Conservation (phyloP, 2,888 invertebrate species). For the Hydrotaea cyrtoneurina region DNA sequence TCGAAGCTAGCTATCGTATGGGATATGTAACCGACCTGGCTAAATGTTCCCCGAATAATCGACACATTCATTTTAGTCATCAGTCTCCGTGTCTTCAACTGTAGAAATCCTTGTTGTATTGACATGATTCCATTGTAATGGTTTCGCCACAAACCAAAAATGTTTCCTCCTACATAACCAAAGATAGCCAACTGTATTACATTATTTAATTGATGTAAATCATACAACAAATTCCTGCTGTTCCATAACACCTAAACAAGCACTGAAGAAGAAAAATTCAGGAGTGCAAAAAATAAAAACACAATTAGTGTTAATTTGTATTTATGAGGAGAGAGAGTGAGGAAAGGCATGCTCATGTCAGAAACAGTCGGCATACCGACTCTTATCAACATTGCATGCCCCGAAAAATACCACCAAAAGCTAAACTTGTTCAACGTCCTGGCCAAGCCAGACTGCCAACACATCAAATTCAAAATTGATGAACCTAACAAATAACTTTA, state of each 20-base stretch:
- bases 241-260: neutral
- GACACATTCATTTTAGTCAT: no score
- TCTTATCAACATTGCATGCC: slow-evolving; percentile 5
- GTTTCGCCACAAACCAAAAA: neutral
- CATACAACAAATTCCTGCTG: neutral
- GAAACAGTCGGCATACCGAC: neutral
- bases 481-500: neutral
- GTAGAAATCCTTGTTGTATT: no score
- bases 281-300: neutral
- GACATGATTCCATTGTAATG: no score
- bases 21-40: no score
- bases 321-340: neutral
- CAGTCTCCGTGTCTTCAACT: no score
- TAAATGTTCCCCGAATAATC: no score
- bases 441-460: neutral
- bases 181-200: no score
- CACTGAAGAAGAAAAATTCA: neutral
- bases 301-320: slow-evolving; percentile 24
- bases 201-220: neutral
- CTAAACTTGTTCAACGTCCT: neutral
- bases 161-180: neutral
- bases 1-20: no score
- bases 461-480: slow-evolving; percentile 4
- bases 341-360: neutral
- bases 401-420: neutral